phyloP scores from a whole-genome alignment of 2,888 invertebrate species.

The Perizoma affinitatum region DNA sequence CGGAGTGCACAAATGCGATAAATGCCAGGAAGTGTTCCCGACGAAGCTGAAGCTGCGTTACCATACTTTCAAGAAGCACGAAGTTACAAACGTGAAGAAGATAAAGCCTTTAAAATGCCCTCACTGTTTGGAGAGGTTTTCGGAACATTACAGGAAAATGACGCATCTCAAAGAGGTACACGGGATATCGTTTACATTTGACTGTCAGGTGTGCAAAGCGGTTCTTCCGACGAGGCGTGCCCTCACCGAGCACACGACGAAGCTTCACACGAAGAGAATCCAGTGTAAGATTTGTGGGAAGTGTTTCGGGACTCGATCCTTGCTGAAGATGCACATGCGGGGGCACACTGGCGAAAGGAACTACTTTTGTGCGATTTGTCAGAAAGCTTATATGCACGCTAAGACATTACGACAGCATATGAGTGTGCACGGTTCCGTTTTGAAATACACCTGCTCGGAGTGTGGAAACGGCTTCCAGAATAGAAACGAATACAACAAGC shows the following conservation, averaged over 20 bases:
- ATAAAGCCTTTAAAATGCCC: constrained; percentile 74
- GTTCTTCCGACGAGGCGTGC: constrained; percentile 68
- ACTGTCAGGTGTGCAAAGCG: constrained; percentile 66
- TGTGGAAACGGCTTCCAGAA: constrained; percentile 70
- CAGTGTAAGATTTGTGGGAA: constrained; percentile 73
- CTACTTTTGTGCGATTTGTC: constrained; percentile 68
- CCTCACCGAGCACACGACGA: constrained; percentile 73
- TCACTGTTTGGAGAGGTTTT: constrained; percentile 72
- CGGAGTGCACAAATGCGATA: constrained; percentile 69
- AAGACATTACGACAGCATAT: constrained; percentile 73
- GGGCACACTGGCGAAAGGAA: constrained; percentile 74
- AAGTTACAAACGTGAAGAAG: constrained; percentile 64
- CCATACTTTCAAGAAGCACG: constrained; percentile 71
- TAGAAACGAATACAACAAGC: constrained; percentile 69
- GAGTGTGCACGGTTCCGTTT: constrained; percentile 65
- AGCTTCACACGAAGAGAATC: constrained; percentile 69
- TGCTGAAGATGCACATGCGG: constrained; percentile 70
- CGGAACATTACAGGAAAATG: constrained; percentile 77
- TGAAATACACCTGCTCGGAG: constrained; percentile 67
- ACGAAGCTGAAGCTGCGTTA: constrained; percentile 73
- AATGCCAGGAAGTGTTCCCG: constrained; percentile 67
- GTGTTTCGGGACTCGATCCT: constrained; percentile 69
- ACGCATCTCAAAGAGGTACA: constrained; percentile 72
- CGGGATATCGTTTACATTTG: constrained; percentile 70
- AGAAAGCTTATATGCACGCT: constrained; percentile 76